Base-by-base conservation (phyloP, 2,797 vertebrate genomes). In the Labroides dimidiatus region DNA sequence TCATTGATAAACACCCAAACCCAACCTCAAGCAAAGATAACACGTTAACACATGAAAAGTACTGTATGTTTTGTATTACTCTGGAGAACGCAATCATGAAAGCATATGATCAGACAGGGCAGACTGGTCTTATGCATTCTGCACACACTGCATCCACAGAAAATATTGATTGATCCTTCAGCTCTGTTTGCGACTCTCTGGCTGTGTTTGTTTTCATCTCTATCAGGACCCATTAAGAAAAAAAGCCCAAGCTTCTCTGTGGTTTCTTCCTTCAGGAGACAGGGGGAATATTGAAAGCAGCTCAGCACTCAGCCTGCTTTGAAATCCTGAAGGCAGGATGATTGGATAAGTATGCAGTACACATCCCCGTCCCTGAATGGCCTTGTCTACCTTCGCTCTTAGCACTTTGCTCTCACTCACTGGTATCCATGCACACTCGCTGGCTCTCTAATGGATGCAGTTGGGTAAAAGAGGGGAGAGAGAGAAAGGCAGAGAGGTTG, bases 291-390 rank as follows among this genome's bases (percentile, higher is more conserved):
- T 64, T 82, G 68, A 87, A 76, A 84, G 64, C 49, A 70, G 76
- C 71, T 84, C 81, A 81, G 69, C 70, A 64, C 67, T 83, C 72
- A 54, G 77, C 65, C 64, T 71, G 76, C 82, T 86, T 79, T 85
- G 49, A 84, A 81, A 87, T 81, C 80, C 77, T 72, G 69, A 72
- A 72, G 72, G 82, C 75, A 78, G 77, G 64, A 64, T 79, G 86
- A 85, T 76, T 78, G 77, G 81, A 88, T 87, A 83, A 84, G 83
- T 86, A 90, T 89, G 88, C 84, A 69, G 23, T 27, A 64, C 87
- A 83, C 85, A 86, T 66, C 37, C 3, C 44, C 42, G 42, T 86
- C 81, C 85, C 80, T 81, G 80, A 85, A 85, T 84, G 80, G 77
- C 82, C 77, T 77, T 23, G 37, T 67, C 83, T 80, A 77, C 83